Evolutionary conservation across 2,797 vertebrate genomes (phyloP).

Genomic region (Malurus splendens): DNA sequence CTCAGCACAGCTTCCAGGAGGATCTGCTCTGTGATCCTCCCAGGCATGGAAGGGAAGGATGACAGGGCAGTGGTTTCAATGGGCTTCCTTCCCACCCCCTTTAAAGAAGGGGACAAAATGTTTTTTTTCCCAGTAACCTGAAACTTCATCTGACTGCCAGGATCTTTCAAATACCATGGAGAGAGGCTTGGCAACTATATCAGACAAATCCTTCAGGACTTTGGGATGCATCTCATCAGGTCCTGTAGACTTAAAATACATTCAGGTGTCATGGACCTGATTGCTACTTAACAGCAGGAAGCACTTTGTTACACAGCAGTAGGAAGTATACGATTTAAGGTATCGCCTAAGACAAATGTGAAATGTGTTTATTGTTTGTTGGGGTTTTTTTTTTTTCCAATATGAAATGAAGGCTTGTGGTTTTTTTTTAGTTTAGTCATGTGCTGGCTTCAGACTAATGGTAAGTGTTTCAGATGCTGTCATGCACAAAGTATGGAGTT

Average conservation of each 20-base stretch:
- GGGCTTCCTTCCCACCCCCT: background rate
- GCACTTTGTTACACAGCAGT: background rate
- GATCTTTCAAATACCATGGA: background rate
- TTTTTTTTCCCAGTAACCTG: background rate
- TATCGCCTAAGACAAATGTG: background rate
- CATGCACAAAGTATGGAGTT: background rate
- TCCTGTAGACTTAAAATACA: fast-evolving
- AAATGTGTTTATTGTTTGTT: background rate
- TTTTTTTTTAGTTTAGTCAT: background rate
- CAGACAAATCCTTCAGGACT: background rate
- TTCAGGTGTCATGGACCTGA: fast-evolving
- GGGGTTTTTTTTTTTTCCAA: background rate
- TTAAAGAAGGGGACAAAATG: background rate
- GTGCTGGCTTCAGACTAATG: background rate
- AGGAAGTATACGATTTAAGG: background rate
- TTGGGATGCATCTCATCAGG: background rate
- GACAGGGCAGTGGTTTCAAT: background rate
- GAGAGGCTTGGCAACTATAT: background rate
- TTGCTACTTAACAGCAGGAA: background rate
- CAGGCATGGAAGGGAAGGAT: background rate
- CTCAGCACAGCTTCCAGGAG: background rate
- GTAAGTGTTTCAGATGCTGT: background rate
- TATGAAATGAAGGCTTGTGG: background rate
- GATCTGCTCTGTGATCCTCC: background rate
- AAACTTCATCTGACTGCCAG: background rate